These are phyloP conservation scores for Onychomys torridus DNA, from an alignment of 2,797 vertebrate species.

Conservation along the genomic window DNA sequence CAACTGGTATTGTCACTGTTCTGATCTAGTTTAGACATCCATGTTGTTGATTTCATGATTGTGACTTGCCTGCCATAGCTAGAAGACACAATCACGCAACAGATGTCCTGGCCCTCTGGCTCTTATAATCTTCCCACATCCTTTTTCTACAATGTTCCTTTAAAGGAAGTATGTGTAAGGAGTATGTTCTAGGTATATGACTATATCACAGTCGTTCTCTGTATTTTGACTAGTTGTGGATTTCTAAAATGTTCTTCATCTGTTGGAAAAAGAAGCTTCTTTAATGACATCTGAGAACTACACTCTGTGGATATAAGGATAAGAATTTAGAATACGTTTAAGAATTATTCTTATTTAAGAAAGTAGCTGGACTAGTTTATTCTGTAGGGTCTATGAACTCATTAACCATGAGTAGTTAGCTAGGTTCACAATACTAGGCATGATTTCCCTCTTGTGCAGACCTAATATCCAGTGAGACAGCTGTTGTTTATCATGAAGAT, in stretches of 20 bases:
- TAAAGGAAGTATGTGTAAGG: not conserved
- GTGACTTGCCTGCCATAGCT: not conserved
- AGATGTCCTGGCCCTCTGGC: not conserved
- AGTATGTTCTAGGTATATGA: not conserved
- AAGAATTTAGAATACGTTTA: not conserved
- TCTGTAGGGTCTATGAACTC: not conserved
- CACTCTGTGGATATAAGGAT: not conserved
- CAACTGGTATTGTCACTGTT: not conserved
- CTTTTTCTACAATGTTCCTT: not conserved
- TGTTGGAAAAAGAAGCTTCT: not conserved
- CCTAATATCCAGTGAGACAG: not conserved
- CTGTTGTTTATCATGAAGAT: not conserved
- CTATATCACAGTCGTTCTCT: not conserved
- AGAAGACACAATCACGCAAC: not conserved
- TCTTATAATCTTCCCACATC: not conserved
- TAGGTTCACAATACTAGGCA: too few relatives aligned
- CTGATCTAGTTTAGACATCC: not conserved
- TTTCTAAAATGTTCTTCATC: not conserved
- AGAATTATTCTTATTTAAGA: not conserved
- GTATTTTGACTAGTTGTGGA: not conserved
- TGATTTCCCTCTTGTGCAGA: not conserved
- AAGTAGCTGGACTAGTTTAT: not conserved
- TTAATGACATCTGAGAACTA: not conserved
- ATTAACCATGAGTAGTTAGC: not conserved
- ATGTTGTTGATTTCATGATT: not conserved